Conservation (phyloP, 2,888 invertebrate species). For the Pelosia muscerda region DNA sequence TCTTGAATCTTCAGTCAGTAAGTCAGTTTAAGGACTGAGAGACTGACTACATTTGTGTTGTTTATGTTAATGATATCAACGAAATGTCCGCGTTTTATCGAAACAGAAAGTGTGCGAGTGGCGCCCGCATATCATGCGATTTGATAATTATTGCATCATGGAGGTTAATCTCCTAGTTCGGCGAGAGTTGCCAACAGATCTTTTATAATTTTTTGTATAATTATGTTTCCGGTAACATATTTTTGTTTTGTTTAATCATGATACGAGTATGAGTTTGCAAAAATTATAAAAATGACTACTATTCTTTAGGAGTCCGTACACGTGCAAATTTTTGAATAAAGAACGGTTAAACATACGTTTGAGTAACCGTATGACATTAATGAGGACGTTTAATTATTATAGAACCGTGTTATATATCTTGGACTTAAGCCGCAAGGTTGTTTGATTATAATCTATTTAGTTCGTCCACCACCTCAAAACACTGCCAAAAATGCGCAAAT, state of each 20-base stretch:
- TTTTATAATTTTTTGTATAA: background rate
- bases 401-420: too few relatives aligned
- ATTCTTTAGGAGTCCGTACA: background rate
- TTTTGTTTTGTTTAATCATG: background rate
- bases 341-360: too few relatives aligned
- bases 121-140: conserved; percentile 15
- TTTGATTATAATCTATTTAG: too few relatives aligned
- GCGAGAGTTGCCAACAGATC: conserved; percentile 7
- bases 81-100: conserved; percentile 4
- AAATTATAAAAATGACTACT: background rate
- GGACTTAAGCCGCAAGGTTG: too few relatives aligned
- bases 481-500: too few relatives aligned
- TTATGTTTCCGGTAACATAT: too few relatives aligned
- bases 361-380: too few relatives aligned
- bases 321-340: background rate
- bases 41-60: background rate
- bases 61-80: conserved; percentile 3
- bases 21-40: too few relatives aligned
- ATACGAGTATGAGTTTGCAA: background rate
- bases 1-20: too few relatives aligned
- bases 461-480: too few relatives aligned
- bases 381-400: too few relatives aligned
- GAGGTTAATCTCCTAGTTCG: background rate
- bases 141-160: conserved; percentile 33
- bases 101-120: conserved; percentile 11